These are phyloP conservation scores for Gorilla gorilla DNA, from an alignment of 2,113 vertebrate genomes.

Conservation along the genomic window DNA sequence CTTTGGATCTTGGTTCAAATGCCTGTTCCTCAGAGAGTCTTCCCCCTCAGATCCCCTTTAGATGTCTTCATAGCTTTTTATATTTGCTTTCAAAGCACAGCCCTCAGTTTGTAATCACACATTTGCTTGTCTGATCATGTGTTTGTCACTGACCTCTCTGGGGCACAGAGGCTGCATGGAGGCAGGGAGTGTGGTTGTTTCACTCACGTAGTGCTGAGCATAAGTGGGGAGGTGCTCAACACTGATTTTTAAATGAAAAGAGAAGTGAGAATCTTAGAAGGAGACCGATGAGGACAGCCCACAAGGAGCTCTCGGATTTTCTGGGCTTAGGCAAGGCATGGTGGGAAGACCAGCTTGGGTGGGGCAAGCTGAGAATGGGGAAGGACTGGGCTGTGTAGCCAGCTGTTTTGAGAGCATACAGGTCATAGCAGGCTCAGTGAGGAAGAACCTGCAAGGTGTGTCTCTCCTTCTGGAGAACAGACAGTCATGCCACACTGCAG, in stretches of 20 bases:
- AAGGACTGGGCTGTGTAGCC: rapidly evolving
- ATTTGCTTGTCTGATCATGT: neutral
- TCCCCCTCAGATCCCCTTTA: rapidly evolving
- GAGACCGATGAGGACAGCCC: neutral
- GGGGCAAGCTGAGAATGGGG: neutral
- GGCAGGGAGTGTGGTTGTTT: neutral
- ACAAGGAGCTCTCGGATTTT: no score
- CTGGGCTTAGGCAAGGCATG: neutral
- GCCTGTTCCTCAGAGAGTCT: neutral
- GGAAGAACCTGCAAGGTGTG: neutral
- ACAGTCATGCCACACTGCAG: neutral
- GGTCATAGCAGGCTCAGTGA: neutral
- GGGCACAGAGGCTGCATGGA: neutral
- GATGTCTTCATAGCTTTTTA: rapidly evolving
- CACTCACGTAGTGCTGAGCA: neutral
- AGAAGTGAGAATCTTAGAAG: neutral
- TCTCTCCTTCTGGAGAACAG: neutral
- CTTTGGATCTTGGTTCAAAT: rapidly evolving
- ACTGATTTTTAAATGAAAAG: neutral
- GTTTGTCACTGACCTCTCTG: neutral
- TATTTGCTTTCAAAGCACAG: neutral
- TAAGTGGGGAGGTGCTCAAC: rapidly evolving
- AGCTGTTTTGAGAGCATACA: no score
- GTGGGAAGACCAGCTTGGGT: rapidly evolving
- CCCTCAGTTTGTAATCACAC: no score